Percentiles rank a stretch among this genome's conserved stretches.
Conservation (phyloP, 2,888 invertebrate genomes). For the Callinectes sapidus region DNA sequence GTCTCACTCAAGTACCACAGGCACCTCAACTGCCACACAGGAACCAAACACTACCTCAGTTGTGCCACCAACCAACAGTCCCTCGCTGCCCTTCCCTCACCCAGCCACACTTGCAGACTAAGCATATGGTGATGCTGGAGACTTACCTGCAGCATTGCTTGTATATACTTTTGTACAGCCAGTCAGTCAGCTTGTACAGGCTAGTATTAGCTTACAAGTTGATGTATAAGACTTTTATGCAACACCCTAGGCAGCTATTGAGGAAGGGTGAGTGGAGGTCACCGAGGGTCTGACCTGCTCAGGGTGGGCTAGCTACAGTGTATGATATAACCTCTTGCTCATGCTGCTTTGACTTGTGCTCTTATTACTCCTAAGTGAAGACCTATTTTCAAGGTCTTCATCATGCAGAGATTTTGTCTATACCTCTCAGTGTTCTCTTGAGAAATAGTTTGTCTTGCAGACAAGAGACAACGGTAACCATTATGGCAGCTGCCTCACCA, state of each 20-base stretch:
- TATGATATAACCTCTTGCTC: constrained; percentile 40
- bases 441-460: constrained; percentile 15
- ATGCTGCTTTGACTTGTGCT: constrained; percentile 50
- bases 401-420: constrained; percentile 22
- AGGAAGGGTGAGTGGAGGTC: constrained; percentile 44
- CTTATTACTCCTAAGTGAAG: constrained; percentile 57
- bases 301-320: constrained; percentile 58
- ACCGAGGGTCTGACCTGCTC: constrained; percentile 60
- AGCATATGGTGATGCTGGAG: constrained; percentile 22
- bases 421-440: not conserved
- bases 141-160: not conserved
- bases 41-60: constrained; percentile 70
- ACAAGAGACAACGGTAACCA: not conserved
- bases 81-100: constrained; percentile 43
- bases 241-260: constrained; percentile 44
- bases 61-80: constrained; percentile 71
- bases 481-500: constrained; percentile 19
- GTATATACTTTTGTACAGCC: not conserved
- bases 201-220: not conserved
- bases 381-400: constrained; percentile 41
- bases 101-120: constrained; percentile 4
- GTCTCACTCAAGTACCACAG: constrained; percentile 49
- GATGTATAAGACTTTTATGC: not conserved
- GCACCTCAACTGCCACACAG: constrained; percentile 63
- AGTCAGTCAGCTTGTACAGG: constrained; percentile 5